These are phyloP conservation scores for Heliconius hewitsoni DNA, from an alignment of 1,140 invertebrate species.

Conservation along the genomic window DNA sequence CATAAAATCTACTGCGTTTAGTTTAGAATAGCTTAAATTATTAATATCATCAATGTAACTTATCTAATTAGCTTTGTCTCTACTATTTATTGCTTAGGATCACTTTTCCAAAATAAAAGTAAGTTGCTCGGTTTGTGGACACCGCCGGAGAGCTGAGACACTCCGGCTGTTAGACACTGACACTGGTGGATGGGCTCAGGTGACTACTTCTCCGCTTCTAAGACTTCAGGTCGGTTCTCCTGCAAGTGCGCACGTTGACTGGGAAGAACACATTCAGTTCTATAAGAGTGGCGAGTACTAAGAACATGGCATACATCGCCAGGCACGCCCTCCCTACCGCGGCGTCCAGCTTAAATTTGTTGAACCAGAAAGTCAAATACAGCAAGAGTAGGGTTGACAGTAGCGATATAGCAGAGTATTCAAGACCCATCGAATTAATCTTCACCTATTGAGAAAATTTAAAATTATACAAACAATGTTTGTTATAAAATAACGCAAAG, in stretches of 20 bases:
- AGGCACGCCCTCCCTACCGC: constrained; percentile 90
- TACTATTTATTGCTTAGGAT: constrained; percentile 4
- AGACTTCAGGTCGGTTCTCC: constrained; percentile 67
- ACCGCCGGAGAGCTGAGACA: constrained; percentile 10
- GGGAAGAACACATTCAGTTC: constrained; percentile 94
- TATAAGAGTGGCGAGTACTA: constrained; percentile 91
- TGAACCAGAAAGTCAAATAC: constrained; percentile 89
- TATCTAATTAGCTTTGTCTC: constrained; percentile 9
- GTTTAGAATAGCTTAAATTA: constrained; percentile 13
- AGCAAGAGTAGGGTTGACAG: constrained; percentile 91
- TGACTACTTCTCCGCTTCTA: constrained; percentile 45
- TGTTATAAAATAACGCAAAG: constrained; percentile 18
- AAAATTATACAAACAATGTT: constrained; percentile 31
- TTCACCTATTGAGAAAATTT: constrained; percentile 71
- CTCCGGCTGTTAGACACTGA: neutral
- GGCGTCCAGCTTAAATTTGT: constrained; percentile 91
- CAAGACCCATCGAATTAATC: constrained; percentile 90
- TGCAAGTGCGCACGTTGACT: constrained; percentile 92
- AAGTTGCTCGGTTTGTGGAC: constrained; percentile 17
- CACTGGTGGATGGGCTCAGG: constrained; percentile 28
- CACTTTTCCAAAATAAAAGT: constrained; percentile 7
- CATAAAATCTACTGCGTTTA: neutral
- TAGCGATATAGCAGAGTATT: constrained; percentile 91
- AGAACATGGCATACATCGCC: constrained; percentile 90
- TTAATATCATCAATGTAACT: constrained; percentile 9